Evolutionary conservation across 1,140 invertebrate genomes (phyloP), one percentile per base, ranked within the genome.

Genomic region (Polypedilum vanderplanki): DNA sequence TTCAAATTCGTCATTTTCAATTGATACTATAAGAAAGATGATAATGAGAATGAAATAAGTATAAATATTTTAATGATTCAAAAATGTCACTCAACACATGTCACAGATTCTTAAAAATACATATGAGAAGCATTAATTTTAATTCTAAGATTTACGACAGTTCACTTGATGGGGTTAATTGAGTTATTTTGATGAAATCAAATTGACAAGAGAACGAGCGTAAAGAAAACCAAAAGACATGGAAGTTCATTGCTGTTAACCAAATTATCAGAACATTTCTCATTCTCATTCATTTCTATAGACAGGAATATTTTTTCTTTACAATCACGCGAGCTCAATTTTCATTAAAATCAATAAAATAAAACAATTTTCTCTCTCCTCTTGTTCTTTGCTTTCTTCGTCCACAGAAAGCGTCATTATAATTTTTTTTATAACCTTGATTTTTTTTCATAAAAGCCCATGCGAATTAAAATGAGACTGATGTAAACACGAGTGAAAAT

Each of bases 1-100:
- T 83, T 90, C 89, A 76, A 88, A 83, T 76, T 87, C 85, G 79
- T 86, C 88, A 78, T 93, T 91, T 80, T 93, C 91, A 65, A 89
- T 86, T 33, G 91, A 93, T 75, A 91, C 91, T 93, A 80, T 77
- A 87, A 85, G 80, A 79, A 77, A 79, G 73, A 77, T 75, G n/a
- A 15, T 15, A 57, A 57, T 12, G n/a, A 9, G 15, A 15, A 33
- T 33, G 1, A 33, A 33, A n/a, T n/a, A 46, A 46, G 9, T 46
- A 46, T 46, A 15, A 15, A 57, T 57, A 57, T 57, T 57, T 33
- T 33, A 33, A 33, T 33, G 24, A 33, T 33, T 33, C 24, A 33
- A 33, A 33, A 57, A 57, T 57, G 46, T 57, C 46, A 57, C 46
- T 57, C 46, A 57, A n/a, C 46, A 12, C n/a, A 57, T 15, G 46